These are phyloP conservation scores for Zele albiditarsus DNA, from an alignment of 2,888 invertebrate genomes.

Conservation along the genomic window DNA sequence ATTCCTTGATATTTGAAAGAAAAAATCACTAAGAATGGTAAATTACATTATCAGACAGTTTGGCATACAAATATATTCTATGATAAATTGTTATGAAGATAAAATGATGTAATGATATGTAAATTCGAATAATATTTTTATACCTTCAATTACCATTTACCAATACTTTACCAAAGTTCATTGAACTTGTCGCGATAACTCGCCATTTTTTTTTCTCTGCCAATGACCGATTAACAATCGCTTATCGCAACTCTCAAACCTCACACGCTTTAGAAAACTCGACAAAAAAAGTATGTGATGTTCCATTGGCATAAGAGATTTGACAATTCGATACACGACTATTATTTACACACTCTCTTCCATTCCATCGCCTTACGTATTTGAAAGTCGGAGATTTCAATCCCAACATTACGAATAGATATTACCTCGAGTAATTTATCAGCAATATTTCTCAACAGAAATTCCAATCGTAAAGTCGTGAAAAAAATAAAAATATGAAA, in stretches of 20 bases:
- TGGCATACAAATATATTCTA: not conserved
- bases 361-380: constrained; percentile 40
- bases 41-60: not conserved
- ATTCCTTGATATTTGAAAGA: not conserved
- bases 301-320: constrained; percentile 35
- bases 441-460: constrained; percentile 10
- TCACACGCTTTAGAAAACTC: constrained; percentile 41
- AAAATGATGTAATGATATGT: constrained; percentile 1
- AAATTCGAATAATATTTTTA: constrained; percentile 21
- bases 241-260: constrained; percentile 28
- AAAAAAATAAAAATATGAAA: not conserved
- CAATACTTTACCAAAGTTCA: constrained; percentile 46
- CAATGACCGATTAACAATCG: constrained; percentile 16
- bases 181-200: not conserved
- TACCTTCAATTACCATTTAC: constrained; percentile 37
- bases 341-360: constrained; percentile 37
- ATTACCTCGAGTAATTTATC: constrained; percentile 13
- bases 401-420: not conserved
- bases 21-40: not conserved
- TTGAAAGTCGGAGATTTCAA: constrained; percentile 28
- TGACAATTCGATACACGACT: constrained; percentile 2
- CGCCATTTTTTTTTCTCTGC: constrained; percentile 25
- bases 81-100: not conserved
- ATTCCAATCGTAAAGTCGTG: constrained; percentile 6
- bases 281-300: constrained; percentile 38